Conservation (phyloP, 2,113 vertebrate species). For the Axis porcinus region DNA sequence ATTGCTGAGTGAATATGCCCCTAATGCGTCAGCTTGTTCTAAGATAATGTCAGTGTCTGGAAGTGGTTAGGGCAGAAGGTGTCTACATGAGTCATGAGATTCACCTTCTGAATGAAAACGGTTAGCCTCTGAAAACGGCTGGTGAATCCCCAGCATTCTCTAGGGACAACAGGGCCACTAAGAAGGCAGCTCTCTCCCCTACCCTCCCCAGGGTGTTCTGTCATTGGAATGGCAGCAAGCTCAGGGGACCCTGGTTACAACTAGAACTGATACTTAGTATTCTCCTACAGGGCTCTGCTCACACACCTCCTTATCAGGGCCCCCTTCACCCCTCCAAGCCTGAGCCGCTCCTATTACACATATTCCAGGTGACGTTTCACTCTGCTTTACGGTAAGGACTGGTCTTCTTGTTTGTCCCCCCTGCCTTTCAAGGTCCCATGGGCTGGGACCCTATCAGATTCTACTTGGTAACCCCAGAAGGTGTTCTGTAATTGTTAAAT, state of each 20-base stretch:
- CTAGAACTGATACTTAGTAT: neutral
- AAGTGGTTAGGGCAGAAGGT: neutral
- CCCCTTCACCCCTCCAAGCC: neutral
- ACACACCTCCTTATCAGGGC: neutral
- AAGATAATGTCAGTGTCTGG: neutral
- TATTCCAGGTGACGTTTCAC: neutral
- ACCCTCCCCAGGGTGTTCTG: neutral
- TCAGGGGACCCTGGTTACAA: neutral
- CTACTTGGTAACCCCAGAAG: neutral
- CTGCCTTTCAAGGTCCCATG: neutral
- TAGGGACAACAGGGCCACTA: neutral
- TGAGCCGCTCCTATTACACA: neutral
- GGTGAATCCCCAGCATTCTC: neutral
- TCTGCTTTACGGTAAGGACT: neutral
- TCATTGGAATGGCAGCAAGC: neutral
- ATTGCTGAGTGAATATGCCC: neutral
- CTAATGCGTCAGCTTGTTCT: too few species aligned
- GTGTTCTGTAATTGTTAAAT: neutral
- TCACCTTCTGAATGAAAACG: neutral
- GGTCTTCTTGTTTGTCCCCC: neutral
- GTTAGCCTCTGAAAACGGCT: neutral
- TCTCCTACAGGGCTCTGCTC: neutral
- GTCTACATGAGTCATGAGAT: neutral
- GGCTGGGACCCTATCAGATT: neutral
- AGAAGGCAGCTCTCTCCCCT: neutral